phyloP scores from a whole-genome alignment of 2,797 vertebrate genomes.

The Cheirogaleus major region DNA sequence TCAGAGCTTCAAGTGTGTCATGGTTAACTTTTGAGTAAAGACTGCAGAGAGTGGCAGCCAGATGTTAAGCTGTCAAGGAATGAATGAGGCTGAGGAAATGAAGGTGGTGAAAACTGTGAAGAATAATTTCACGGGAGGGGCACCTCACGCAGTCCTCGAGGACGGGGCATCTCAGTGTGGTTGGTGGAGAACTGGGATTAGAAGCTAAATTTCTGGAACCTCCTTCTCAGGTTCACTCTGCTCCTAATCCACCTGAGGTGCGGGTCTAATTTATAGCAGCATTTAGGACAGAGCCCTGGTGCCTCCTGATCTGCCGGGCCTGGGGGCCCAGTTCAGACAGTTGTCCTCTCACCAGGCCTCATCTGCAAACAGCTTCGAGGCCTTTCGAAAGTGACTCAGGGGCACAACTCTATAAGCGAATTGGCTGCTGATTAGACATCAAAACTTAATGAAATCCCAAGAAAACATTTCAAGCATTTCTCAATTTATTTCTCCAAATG shows the following conservation, averaged over 20 bases:
- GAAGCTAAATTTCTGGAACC: not conserved
- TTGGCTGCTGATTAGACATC: not conserved
- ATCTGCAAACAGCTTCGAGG: not conserved
- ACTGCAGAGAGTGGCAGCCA: not conserved
- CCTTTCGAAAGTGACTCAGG: not conserved
- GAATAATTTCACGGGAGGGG: not conserved
- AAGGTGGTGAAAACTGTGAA: not conserved
- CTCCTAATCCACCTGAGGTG: too few species aligned
- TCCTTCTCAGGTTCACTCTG: not conserved
- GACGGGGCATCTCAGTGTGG: not conserved
- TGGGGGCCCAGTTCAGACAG: not conserved
- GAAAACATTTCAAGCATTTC: slow-evolving; percentile 9
- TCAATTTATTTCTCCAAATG: not conserved
- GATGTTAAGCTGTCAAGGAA: too few species aligned
- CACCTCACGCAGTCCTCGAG: not conserved
- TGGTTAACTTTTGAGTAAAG: not conserved
- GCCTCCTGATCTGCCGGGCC: too few species aligned
- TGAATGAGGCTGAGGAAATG: not conserved
- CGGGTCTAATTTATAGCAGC: not conserved
- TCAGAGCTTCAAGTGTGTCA: too few species aligned
- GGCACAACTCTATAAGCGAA: not conserved
- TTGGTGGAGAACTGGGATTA: not conserved
- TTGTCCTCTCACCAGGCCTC: not conserved
- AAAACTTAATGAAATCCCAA: not conserved
- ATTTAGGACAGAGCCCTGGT: too few species aligned